These are phyloP conservation scores for Drosophila parabipectinata DNA, from an alignment of 1,140 invertebrate genomes.

Conservation along the genomic window DNA sequence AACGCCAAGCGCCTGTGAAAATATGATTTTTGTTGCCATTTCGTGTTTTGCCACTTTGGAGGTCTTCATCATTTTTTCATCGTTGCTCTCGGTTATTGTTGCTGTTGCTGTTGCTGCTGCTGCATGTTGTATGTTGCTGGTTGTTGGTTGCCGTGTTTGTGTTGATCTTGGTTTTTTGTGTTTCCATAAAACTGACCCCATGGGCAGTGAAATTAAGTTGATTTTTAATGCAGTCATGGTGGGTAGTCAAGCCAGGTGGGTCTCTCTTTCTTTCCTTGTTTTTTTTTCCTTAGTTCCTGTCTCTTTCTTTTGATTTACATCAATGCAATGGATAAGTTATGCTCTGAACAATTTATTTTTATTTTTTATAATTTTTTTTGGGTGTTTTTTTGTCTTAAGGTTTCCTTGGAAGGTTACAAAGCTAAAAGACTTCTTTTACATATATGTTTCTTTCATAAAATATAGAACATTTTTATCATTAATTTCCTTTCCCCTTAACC, in stretches of 20 bases:
- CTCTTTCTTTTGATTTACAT: constrained; percentile 31
- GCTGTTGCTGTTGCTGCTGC: constrained; percentile 18
- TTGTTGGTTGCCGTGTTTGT: constrained; percentile 40
- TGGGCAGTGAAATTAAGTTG: constrained; percentile 62
- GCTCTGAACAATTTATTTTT: not conserved
- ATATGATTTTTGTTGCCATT: constrained; percentile 75
- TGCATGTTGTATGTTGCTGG: constrained; percentile 26
- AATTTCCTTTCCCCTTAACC: not conserved
- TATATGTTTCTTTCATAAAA: not conserved
- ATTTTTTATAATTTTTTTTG: not conserved
- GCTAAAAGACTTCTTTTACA: no score
- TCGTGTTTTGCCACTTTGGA: constrained; percentile 72
- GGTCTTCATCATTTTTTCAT: constrained; percentile 63
- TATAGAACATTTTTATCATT: not conserved
- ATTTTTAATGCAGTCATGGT: constrained; percentile 80
- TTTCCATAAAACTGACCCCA: constrained; percentile 51
- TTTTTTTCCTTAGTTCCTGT: constrained; percentile 14
- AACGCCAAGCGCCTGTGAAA: constrained; percentile 82
- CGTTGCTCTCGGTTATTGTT: constrained; percentile 41
- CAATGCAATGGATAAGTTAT: constrained; percentile 8
- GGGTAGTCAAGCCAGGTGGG: constrained; percentile 62
- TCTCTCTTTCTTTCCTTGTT: constrained; percentile 8
- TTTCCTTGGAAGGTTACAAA: no score
- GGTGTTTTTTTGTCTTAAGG: not conserved
- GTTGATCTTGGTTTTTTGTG: constrained; percentile 44